Base-by-base conservation (phyloP, 2,888 invertebrate species). In the Tinea trinotella region DNA sequence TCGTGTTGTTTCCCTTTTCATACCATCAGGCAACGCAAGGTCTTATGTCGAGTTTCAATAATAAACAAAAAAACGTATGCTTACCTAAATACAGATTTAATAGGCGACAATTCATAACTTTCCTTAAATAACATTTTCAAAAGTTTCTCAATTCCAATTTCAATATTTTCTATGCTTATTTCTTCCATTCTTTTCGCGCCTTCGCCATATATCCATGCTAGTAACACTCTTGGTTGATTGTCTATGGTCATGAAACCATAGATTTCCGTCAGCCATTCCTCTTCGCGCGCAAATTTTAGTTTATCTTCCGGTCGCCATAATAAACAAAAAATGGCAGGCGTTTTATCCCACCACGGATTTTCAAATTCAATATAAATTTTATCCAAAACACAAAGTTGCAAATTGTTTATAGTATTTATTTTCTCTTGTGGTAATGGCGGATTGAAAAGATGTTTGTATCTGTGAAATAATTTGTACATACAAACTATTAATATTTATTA, bases 311-410 rank as follows among this genome's bases (percentile, higher is more conserved):
- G 76, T 0, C 74, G 71, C 90, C 91, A 91, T 1, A 91, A 63
- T 1, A 91, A 70, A 20, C 79, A 75, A 61, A 91, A 87, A 46
- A 83, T 86, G 9, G 77, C 72, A 1, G 77, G 72, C 0, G 64
- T 60, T 52, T 74, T 69, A 0, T 76, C 85, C 92, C 92, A 92
- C 90, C 92, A 92, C 0, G 86, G 82, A 35, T 82, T 68, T 1
- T 89, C 84, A 67, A 92, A 93, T 65, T 90, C 88, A 1, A 93
- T 75, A 67, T 90, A 92, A 57, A 93, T 88, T 78, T 93, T 93
- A 65, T 91, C 88, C 1, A 91, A 86, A 9, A 89, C 81, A 18
- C 91, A 91, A 59, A 91, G 87, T 22, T 88, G 88, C n/a, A 93
- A 71, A 55, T 87, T 88, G 64, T 88, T 72, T 59, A 91, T 91